phyloP scores from a whole-genome alignment of 92 coral and sea anemone genomes.

The Muricea muricata region DNA sequence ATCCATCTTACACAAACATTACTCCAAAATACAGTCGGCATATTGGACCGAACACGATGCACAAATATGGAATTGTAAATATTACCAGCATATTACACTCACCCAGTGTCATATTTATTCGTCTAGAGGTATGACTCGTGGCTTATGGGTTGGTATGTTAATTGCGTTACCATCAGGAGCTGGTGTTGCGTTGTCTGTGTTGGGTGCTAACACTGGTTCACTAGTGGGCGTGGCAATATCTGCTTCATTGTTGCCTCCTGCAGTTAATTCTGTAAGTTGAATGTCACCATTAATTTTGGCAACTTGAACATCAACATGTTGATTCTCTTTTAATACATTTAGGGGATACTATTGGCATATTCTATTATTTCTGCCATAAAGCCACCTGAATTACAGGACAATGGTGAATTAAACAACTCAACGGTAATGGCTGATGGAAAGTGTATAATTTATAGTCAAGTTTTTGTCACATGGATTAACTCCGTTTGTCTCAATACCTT shows the following conservation, averaged over 20 bases:
- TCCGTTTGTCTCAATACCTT: no score
- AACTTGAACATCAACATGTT: no score
- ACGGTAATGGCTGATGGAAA: not conserved
- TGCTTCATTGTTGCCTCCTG: constrained; percentile 37
- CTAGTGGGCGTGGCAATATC: constrained; percentile 49
- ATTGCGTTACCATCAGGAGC: constrained; percentile 51
- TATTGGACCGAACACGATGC: no score
- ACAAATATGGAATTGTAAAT: no score
- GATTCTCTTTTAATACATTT: no score
- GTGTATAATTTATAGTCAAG: no score
- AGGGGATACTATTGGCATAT: constrained; percentile 32
- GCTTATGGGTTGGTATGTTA: constrained; percentile 24
- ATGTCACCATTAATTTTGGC: no score
- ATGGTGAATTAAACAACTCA: not conserved
- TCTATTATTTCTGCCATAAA: constrained; percentile 29
- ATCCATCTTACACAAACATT: no score
- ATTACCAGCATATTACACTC: no score
- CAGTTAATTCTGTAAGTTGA: constrained; percentile 45
- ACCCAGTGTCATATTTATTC: no score
- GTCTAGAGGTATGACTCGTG: constrained; percentile 27
- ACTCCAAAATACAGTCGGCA: no score
- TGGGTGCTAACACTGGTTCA: constrained; percentile 36
- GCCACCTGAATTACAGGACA: not conserved
- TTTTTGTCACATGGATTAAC: no score
- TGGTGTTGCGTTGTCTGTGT: constrained; percentile 48